These are phyloP conservation scores for Anguilla marmorata DNA, from an alignment of 2,797 vertebrate species.

Conservation along the genomic window DNA sequence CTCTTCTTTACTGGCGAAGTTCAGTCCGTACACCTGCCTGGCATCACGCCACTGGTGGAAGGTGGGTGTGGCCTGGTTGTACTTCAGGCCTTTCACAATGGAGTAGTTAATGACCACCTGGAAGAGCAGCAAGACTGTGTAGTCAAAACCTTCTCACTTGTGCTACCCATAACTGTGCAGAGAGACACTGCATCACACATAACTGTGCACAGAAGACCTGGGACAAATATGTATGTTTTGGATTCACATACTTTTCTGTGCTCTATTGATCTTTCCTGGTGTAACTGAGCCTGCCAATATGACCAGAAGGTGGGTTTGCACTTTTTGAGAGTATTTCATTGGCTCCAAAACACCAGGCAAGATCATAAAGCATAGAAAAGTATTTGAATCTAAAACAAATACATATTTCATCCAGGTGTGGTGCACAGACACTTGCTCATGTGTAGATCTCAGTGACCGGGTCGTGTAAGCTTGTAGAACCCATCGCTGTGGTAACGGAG, in stretches of 20 bases:
- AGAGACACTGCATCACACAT: neutral
- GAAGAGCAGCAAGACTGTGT: neutral
- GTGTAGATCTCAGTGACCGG: neutral
- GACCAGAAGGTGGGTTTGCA: too few relatives aligned
- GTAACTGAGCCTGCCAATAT: too few relatives aligned
- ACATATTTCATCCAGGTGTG: too few relatives aligned
- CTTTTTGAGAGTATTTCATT: too few relatives aligned
- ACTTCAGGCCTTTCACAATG: slow-evolving; percentile 97
- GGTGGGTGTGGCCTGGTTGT: slow-evolving; percentile 97
- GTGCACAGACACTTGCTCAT: neutral
- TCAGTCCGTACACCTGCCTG: slow-evolving; percentile 94
- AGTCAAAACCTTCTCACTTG: too few relatives aligned
- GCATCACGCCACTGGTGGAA: slow-evolving; percentile 98
- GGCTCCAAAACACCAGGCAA: too few relatives aligned
- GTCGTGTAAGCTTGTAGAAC: neutral
- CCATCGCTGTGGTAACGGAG: neutral
- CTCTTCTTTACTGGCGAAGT: slow-evolving; percentile 98
- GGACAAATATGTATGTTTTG: too few relatives aligned
- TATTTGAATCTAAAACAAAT: too few relatives aligned
- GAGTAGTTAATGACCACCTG: slow-evolving; percentile 99
- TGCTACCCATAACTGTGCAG: neutral
- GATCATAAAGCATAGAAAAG: too few relatives aligned
- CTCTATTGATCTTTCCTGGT: too few relatives aligned
- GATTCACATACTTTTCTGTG: neutral
- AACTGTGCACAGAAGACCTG: neutral